Evolutionary conservation across 23 tunicate species (phyloP), one percentile per base, ranked within the genome.

Genomic region (Diplosoma virens): DNA sequence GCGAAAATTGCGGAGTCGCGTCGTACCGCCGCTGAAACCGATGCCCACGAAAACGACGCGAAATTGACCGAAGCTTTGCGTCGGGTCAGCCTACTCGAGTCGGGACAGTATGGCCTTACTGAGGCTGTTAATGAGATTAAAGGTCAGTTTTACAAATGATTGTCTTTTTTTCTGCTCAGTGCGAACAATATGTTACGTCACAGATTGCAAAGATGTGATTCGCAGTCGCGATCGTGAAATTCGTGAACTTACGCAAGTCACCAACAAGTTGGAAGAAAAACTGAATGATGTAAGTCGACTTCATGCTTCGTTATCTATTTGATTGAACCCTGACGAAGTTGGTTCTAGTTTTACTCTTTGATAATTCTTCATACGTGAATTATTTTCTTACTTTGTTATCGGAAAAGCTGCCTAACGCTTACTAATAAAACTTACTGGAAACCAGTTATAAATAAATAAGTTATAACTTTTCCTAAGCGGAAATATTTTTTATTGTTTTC

Each of bases 51-150:
- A 9, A 92, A 74, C 28, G 97, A 92, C 58, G 27, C 27, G 5
- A 85, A 85, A 53, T 66, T 92, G 20, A 79, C 81, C 16, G 86
- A 80, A 33, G 97, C 97, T 24, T 73, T 80, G 47, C 85, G 85
- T 61, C 55, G 92, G 37, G 63, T 92, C 32, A 74, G 68, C 25
- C 53, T 72, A 30, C 71, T 92, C 21, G 86, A 84, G 58, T 81
- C 88, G 21, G 97, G 97, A 16, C 83, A 85, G 69, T 92, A 92
- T 81, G 97, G 97, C 2, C 87, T 92, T 0, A 71, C 97, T 0
- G 97, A 92, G 60, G 97, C 97, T 2, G 88, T 92, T 9, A 61
- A 80, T 60, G 97, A 92, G 66, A 92, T 92, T 17, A 92, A 92
- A 92, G 92, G 97, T 89, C 30, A 7, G 25, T 41, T 41, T 41